A percentile compares a stretch with the other conserved stretches of the same genome.
Evolutionary conservation across 2,113 vertebrate species (phyloP).

Genomic region (Poeciliopsis retropinna): DNA sequence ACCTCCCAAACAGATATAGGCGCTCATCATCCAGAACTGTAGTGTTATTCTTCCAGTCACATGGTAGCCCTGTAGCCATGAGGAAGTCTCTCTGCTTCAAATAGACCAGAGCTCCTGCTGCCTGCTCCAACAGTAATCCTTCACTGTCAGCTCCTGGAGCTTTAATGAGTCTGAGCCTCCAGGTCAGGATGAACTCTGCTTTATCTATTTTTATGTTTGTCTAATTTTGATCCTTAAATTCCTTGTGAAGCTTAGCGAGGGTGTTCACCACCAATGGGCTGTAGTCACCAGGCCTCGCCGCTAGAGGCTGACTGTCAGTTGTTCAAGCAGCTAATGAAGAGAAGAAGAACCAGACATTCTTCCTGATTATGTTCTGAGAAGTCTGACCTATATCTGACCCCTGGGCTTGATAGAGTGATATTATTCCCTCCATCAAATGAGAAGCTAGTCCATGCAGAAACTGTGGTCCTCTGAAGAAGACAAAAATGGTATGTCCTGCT

Average conservation of each 20-base stretch:
- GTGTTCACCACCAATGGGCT: background rate
- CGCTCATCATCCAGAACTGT: background rate
- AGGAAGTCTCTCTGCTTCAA: background rate
- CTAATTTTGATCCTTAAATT: constrained; percentile 9
- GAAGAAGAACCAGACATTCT: background rate
- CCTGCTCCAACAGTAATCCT: background rate
- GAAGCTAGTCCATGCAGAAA: too few relatives aligned
- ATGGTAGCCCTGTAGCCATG: background rate
- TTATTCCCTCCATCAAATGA: too few relatives aligned
- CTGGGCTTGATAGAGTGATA: too few relatives aligned
- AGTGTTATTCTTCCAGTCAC: background rate
- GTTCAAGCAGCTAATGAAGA: background rate
- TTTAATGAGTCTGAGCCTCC: background rate
- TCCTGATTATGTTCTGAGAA: background rate
- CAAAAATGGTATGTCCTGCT: too few relatives aligned
- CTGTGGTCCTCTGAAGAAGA: too few relatives aligned
- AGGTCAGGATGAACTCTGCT: constrained; percentile 7
- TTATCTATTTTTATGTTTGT: constrained; percentile 12
- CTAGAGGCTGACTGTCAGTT: background rate
- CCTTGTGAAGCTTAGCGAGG: constrained; percentile 1
- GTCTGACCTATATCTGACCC: too few relatives aligned
- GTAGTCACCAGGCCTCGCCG: constrained; percentile 1
- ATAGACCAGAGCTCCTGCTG: background rate
- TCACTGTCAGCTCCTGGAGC: constrained; percentile 5
- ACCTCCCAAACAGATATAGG: background rate